Evolutionary conservation across 2,113 vertebrate genomes (phyloP).

Genomic region (Bagarius yarrelli): DNA sequence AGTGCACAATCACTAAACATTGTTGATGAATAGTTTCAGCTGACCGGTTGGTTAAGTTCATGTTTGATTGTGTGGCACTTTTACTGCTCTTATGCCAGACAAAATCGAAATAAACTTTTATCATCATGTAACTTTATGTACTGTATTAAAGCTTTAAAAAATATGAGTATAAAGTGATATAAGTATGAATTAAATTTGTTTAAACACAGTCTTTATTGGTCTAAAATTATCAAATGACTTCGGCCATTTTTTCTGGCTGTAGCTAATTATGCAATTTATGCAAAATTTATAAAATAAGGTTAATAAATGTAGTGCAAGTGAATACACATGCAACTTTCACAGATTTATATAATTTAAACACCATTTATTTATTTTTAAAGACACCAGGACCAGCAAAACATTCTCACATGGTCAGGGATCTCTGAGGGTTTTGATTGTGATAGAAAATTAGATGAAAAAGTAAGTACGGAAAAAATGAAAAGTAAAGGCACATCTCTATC

Average conservation of each 20-base stretch:
- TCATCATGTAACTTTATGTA: neutral
- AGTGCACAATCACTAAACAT: neutral
- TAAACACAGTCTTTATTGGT: neutral
- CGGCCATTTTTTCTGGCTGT: neutral
- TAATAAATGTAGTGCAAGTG: too few species aligned
- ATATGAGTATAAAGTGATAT: neutral
- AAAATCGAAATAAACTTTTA: neutral
- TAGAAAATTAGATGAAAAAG: neutral
- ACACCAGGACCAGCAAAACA: too few species aligned
- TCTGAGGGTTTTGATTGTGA: too few species aligned
- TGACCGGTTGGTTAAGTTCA: neutral
- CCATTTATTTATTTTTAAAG: too few species aligned
- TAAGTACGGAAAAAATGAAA: neutral
- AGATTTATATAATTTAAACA: too few species aligned
- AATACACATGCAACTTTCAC: too few species aligned
- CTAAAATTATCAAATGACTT: neutral
- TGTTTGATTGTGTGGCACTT: neutral
- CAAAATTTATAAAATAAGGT: too few species aligned
- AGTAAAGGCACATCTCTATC: neutral
- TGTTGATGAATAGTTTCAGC: conserved; percentile 5
- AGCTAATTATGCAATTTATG: neutral
- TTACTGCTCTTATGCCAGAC: neutral
- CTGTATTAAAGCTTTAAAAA: neutral
- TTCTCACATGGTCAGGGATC: too few species aligned
- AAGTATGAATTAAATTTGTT: neutral